Conservation (phyloP, 2,113 vertebrate genomes). For the Megaleporinus macrocephalus region DNA sequence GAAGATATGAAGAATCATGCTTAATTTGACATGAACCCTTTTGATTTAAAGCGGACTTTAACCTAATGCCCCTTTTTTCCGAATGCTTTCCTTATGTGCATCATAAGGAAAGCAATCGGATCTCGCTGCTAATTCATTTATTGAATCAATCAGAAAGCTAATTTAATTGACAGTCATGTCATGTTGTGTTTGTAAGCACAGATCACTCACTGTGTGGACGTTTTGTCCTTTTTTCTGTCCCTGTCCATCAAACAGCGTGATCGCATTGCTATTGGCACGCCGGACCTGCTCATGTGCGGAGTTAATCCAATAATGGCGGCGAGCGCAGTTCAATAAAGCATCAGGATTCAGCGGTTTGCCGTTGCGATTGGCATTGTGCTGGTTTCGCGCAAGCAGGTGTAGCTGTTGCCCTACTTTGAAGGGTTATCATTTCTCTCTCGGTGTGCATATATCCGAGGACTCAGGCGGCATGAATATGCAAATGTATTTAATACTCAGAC, state of each 20-base stretch:
- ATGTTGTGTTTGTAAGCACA: neutral
- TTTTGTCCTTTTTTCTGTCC: neutral
- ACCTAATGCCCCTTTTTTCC: too few species aligned
- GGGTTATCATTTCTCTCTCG: slow-evolving; percentile 13
- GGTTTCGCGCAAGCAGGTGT: slow-evolving; percentile 20
- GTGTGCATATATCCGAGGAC: neutral
- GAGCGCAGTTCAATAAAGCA: neutral
- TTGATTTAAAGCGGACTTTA: too few species aligned
- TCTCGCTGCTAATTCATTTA: neutral
- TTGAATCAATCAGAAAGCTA: neutral
- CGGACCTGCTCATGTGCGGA: neutral
- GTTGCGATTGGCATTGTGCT: neutral
- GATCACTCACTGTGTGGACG: neutral
- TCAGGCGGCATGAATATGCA: slow-evolving; percentile 39
- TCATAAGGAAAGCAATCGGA: too few species aligned
- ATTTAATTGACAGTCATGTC: neutral
- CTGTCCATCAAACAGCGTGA: neutral
- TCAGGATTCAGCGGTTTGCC: neutral
- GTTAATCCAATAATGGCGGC: slow-evolving; percentile 26
- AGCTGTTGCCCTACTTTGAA: slow-evolving; percentile 30
- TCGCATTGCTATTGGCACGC: neutral
- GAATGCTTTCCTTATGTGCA: too few species aligned
- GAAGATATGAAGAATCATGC: too few species aligned
- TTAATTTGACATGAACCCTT: too few species aligned
- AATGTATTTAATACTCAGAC: slow-evolving; percentile 33